Conservation (phyloP, 2,888 invertebrate genomes). For the Dicyrtoma fusca region DNA sequence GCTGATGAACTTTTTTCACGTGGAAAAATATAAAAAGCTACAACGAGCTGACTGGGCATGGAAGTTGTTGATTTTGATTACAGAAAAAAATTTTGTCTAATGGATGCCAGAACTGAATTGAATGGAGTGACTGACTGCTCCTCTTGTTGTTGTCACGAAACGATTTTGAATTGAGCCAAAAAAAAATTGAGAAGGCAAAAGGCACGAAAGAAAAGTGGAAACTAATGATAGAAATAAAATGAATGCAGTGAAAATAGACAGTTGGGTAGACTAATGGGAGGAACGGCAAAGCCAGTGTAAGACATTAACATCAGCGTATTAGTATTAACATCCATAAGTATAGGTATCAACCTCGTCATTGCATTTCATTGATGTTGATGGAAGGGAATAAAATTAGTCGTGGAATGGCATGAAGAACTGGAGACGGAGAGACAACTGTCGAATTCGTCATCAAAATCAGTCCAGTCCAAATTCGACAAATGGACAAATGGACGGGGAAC, state of each 20-base stretch:
- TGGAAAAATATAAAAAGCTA: no score
- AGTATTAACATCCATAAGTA: not conserved
- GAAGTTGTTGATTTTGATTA: no score
- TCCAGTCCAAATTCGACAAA: no score
- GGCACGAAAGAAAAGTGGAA: not conserved
- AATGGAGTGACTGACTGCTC: not conserved
- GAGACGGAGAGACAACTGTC: no score
- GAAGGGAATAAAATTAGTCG: not conserved
- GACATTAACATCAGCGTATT: slow-evolving; percentile 7
- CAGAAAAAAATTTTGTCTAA: no score
- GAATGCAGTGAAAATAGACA: slow-evolving; percentile 19
- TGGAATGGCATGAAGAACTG: no score
- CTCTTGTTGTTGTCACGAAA: not conserved
- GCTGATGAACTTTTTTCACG: no score
- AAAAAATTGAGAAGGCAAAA: not conserved
- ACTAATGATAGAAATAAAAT: slow-evolving; percentile 23
- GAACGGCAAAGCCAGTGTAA: slow-evolving; percentile 4
- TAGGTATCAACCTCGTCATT: no score
- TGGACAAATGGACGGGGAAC: no score
- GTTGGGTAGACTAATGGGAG: slow-evolving; percentile 9
- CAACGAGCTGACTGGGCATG: no score
- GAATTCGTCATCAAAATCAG: no score
- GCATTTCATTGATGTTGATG: not conserved
- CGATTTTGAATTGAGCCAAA: not conserved
- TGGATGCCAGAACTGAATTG: no score